Evolutionary conservation across 2,797 vertebrate species (phyloP).

Genomic region (Lithobates pipiens): DNA sequence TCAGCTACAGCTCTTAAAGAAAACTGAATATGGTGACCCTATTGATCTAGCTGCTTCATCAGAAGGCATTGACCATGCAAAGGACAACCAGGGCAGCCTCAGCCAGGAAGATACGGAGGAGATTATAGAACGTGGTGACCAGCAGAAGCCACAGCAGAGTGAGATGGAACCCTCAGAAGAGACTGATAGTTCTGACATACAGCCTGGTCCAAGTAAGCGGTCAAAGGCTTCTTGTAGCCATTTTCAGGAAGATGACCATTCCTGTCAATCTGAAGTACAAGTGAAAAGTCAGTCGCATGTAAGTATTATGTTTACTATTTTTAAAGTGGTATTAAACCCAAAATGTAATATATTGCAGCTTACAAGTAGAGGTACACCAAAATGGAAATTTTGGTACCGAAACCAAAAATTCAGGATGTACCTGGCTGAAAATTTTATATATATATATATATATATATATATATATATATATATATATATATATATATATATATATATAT

Average conservation of each 20-base stretch:
- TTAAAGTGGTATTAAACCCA: no score
- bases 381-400: no score
- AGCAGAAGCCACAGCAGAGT: constrained; percentile 5
- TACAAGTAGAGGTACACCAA: no score
- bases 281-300: constrained; percentile 76
- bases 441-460: no score
- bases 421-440: no score
- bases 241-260: constrained; percentile 69
- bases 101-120: constrained; percentile 71
- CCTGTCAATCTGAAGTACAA: constrained; percentile 71
- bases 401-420: no score
- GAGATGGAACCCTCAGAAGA: background rate
- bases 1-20: constrained; percentile 85
- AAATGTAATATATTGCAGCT: no score
- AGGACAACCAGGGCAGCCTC: constrained; percentile 68
- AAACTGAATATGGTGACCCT: constrained; percentile 86
- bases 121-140: constrained; percentile 69
- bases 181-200: constrained; percentile 53
- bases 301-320: constrained; percentile 47
- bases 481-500: no score
- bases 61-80: constrained; percentile 68
- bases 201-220: constrained; percentile 35
- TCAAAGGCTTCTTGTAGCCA: constrained; percentile 64
- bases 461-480: no score
- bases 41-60: constrained; percentile 75